These are phyloP conservation scores for Pedionomus torquatus DNA, from an alignment of 2,113 vertebrate genomes.

Conservation along the genomic window DNA sequence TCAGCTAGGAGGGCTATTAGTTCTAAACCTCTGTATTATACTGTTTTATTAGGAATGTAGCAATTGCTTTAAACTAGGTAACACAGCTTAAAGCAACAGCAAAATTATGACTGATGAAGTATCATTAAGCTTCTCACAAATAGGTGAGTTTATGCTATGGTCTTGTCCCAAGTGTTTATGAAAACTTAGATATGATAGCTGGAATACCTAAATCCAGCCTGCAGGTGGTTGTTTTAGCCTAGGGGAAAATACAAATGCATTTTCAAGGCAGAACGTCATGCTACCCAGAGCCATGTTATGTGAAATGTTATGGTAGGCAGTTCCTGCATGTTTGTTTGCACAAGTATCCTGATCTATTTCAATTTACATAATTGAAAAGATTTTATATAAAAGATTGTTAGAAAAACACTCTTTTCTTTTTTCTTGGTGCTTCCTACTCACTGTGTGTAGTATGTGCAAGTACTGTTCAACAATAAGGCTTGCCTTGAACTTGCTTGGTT, in stretches of 20 bases:
- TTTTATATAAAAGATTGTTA: not conserved
- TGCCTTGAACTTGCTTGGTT: not conserved
- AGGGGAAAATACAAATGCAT: not conserved
- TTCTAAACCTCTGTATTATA: not conserved
- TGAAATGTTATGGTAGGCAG: not conserved
- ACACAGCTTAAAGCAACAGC: not conserved
- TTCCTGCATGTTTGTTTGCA: not conserved
- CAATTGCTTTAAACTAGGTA: not conserved
- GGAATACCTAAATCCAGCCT: not conserved
- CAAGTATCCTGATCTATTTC: not conserved
- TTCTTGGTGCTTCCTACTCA: not conserved
- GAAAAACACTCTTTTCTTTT: not conserved
- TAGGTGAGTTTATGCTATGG: not conserved
- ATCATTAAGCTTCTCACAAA: not conserved
- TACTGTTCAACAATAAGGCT: not conserved
- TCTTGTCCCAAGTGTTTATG: not conserved
- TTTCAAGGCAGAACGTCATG: not conserved
- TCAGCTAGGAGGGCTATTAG: not conserved
- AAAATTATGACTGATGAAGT: not conserved
- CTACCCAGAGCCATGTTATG: not conserved
- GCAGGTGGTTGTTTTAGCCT: not conserved
- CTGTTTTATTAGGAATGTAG: not conserved
- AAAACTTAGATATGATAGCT: not conserved
- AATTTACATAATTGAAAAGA: not conserved
- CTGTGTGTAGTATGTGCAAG: not conserved